These are phyloP conservation scores for Cotesia congregata DNA, from an alignment of 2,888 invertebrate species.

Conservation along the genomic window DNA sequence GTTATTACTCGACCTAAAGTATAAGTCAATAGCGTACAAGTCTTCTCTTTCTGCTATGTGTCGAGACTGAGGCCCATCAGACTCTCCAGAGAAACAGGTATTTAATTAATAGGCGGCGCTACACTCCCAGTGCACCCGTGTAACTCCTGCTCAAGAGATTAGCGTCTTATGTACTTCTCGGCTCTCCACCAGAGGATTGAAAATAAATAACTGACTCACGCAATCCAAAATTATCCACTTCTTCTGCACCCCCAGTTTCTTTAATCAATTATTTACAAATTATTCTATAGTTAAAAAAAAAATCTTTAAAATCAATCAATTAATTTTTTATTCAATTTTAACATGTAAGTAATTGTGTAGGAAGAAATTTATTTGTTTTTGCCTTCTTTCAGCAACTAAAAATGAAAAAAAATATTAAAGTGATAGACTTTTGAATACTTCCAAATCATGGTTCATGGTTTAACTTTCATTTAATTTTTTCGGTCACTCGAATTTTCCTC, in stretches of 20 bases:
- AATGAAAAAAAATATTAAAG: too few relatives aligned
- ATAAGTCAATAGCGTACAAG: slow-evolving; percentile 17
- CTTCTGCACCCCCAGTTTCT: neutral
- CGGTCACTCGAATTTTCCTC: too few relatives aligned
- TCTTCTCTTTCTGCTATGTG: neutral
- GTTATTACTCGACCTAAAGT: slow-evolving; percentile 20
- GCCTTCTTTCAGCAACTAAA: too few relatives aligned
- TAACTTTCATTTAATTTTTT: too few relatives aligned
- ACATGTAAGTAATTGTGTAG: slow-evolving; percentile 1
- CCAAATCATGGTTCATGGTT: too few relatives aligned
- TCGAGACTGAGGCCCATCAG: neutral
- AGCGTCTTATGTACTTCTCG: slow-evolving; percentile 14
- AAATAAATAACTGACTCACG: neutral
- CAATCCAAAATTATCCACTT: neutral
- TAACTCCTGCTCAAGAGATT: slow-evolving; percentile 31
- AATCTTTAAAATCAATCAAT: neutral
- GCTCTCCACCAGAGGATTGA: neutral
- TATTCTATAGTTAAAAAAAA: slow-evolving; percentile 4
- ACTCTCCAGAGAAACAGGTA: slow-evolving; percentile 28
- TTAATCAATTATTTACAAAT: slow-evolving; percentile 15
- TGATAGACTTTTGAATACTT: too few relatives aligned
- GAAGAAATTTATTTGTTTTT: too few relatives aligned
- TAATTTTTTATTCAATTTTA: neutral
- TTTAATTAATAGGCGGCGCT: slow-evolving; percentile 41
- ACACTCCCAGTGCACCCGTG: slow-evolving; percentile 13